Base-by-base conservation (phyloP, 2,888 invertebrate genomes). In the Diploptera punctata region DNA sequence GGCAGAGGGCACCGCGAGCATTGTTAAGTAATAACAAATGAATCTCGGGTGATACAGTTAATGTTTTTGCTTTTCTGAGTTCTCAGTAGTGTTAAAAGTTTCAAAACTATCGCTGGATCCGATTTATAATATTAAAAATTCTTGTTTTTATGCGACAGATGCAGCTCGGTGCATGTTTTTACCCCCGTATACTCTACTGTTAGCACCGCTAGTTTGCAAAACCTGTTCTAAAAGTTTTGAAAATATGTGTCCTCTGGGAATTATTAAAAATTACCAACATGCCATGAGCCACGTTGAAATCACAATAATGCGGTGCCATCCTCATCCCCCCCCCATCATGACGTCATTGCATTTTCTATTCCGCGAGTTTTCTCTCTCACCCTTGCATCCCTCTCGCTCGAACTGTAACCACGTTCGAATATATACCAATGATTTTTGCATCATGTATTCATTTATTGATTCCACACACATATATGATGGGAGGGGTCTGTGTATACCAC, bases 261-360 rank as follows among this genome's bases (percentile, higher is more conserved):
- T 71, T 73, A 75, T 75, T 75, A 73, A 73, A 73, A 75, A 70
- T 73, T 75, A 73, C 57, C 73, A 43, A 68, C 71, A 71, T 47
- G 71, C 61, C 52, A 54, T 68, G 68, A 44, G 52, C n/a, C 47
- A 65, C 71, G 75, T 75, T 75, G 81, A 82, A 84, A 86, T 86
- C 86, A 82, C 86, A 84, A 84, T 85, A 86, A 84, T 84, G 84
- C 80, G 81, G 84, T 84, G 79, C 74, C 74, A 85, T n/a, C n/a
- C n/a, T n/a, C n/a, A n/a, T n/a, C n/a, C n/a, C n/a, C n/a, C n/a
- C n/a, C n/a, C n/a, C n/a, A n/a, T 81, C 80, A 79, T 79, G 79
- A 80, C 83, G 83, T 83, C 82, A 81, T 83, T 81, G 79, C 80
- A 82, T 80, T 82, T 75, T 74, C 73, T 75, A 72, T 73, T 68